Evolutionary conservation across 2,113 vertebrate species (phyloP), one percentile per base, ranked within the genome.

Genomic region (Pollimyrus isidori): DNA sequence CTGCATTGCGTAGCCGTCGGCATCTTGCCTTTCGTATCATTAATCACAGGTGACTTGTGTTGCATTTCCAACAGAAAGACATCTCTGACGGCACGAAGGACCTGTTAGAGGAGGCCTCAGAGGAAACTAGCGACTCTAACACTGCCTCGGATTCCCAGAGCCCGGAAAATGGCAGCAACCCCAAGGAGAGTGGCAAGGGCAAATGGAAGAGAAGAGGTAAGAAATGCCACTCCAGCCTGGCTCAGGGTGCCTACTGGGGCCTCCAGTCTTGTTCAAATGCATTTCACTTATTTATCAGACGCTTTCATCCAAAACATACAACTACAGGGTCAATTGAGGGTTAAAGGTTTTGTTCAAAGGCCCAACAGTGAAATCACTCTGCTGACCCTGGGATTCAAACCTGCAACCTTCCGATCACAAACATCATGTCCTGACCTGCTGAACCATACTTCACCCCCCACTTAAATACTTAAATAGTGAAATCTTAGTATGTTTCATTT

Each of bases 121-220:
- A 99, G 90, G 98, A 99, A 89, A 98, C 97, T 96, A 97, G 95
- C 42, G 98, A 98, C 82, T 84, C 82, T 42, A 45, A 84, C 58
- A 96, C 93, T 53, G 97, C 97, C 9, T 99, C 97, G 0, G 97
- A 99, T 93, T 96, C 97, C 0, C 96, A 91, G 85, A 95, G 94
- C 93, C 90, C 94, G 53, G 95, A 96, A 91, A 96, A 96, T 94
- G 97, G 94, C 95, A 95, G 94, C 93, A 93, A 93, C 90, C 91
- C 86, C 91, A 97, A 95, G 91, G 97, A 97, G 5, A 94, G 95
- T 19, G 53, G 87, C 15, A 87, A 94, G 91, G 97, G 97, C 94
- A 94, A 97, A 83, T 99, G 98, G 97, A 97, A 96, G 88, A 96
- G 97, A 91, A 97, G 97, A 97, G 98, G 98, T 98, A 97, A 93